These are phyloP conservation scores for Harpagoxenus sublaevis DNA, from an alignment of 2,888 invertebrate species.

Conservation along the genomic window DNA sequence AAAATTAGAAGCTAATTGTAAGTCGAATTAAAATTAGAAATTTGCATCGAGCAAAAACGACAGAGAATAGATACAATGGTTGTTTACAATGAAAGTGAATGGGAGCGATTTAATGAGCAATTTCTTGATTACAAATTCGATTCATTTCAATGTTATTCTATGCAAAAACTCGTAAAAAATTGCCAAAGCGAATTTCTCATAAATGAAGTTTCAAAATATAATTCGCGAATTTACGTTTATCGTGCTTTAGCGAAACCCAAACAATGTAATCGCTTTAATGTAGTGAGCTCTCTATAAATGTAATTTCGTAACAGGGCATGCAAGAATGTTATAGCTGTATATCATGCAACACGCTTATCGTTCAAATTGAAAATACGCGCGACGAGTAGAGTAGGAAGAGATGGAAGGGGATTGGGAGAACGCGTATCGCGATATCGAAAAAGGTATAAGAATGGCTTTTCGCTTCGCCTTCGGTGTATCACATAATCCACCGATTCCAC, in stretches of 20 bases:
- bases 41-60: not conserved
- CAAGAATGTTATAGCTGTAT: conserved; percentile 21
- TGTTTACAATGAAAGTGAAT: not conserved
- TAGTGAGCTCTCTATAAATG: conserved; percentile 50
- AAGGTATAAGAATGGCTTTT: conserved; percentile 74
- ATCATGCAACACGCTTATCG: conserved; percentile 35
- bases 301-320: conserved; percentile 40
- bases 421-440: conserved; percentile 72
- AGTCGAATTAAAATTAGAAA: not conserved
- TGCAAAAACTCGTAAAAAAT: not conserved
- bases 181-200: conserved; percentile 27
- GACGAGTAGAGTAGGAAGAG: not conserved
- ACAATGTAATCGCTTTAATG: conserved; percentile 46
- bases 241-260: conserved; percentile 31
- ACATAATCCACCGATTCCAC: conserved; percentile 83
- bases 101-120: not conserved
- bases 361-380: not conserved
- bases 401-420: not conserved
- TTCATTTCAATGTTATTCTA: not conserved
- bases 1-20: not conserved
- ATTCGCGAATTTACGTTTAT: conserved; percentile 41
- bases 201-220: conserved; percentile 30
- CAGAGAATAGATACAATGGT: not conserved
- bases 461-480: conserved; percentile 69
- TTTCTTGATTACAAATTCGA: conserved; percentile 32